A percentile compares a stretch with the other conserved stretches of the same genome.
Evolutionary conservation across 1,140 invertebrate genomes (phyloP).

Genomic region (Cotesia vestalis): DNA sequence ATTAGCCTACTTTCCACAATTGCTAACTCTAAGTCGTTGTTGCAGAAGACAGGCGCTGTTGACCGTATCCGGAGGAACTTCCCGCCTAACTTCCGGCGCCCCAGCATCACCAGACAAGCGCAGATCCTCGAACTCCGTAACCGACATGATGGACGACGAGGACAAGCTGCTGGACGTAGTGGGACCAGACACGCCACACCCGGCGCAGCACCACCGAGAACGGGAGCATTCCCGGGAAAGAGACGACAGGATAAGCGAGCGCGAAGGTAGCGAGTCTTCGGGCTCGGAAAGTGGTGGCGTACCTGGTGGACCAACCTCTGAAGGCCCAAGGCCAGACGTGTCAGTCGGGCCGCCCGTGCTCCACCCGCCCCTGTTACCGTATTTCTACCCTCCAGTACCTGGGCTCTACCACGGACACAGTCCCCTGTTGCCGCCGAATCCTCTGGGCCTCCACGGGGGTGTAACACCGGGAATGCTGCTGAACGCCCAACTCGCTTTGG

Average conservation of each 20-base stretch:
- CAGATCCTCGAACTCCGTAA: conserved; percentile 69
- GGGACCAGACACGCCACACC: conserved; percentile 80
- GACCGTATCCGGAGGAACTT: conserved; percentile 63
- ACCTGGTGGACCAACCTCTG: conserved; percentile 68
- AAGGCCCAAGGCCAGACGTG: conserved; percentile 82
- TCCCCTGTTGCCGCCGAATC: conserved; percentile 75
- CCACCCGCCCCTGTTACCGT: conserved; percentile 86
- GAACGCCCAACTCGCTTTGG: conserved; percentile 82
- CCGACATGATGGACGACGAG: conserved; percentile 76
- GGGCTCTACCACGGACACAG: conserved; percentile 79
- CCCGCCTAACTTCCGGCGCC: conserved; percentile 56
- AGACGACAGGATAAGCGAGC: conserved; percentile 62
- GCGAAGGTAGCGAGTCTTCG: conserved; percentile 64
- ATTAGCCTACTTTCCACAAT: conserved; percentile 38
- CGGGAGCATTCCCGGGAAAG: conserved; percentile 60
- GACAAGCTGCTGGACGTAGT: conserved; percentile 90
- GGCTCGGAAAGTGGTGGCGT: conserved; percentile 64
- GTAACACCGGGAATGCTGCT: conserved; percentile 81
- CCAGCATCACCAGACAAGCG: conserved; percentile 82
- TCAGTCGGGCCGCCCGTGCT: conserved; percentile 84
- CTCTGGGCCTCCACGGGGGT: conserved; percentile 70
- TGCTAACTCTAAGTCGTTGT: conserved; percentile 65
- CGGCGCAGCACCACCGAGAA: conserved; percentile 67
- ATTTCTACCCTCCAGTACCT: conserved; percentile 81
- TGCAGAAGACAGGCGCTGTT: conserved; percentile 73